Evolutionary conservation across 2,113 vertebrate genomes (phyloP), one percentile per base, ranked within the genome.

Genomic region (Corvus cornix): DNA sequence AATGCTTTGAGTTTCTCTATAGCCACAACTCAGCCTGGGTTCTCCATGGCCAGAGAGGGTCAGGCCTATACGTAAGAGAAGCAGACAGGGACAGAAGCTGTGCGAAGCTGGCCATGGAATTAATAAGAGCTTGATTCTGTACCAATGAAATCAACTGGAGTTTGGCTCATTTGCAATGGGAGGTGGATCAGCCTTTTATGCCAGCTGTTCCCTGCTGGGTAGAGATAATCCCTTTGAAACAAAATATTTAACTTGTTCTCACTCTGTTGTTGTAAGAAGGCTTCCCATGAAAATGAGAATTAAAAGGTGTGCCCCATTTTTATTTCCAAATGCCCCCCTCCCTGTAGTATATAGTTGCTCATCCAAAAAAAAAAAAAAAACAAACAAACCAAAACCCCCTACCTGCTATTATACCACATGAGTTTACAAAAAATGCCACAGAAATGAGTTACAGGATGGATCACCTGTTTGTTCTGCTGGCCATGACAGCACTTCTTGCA

Each of bases 241-340:
- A 93, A 90, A 96, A 96, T 95, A 95, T 92, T 96, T 95, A 93
- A 94, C 95, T 96, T 94, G 63, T 72, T 97, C 85, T 91, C 90
- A 94, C 90, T 92, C 59, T 84, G 90, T 72, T 95, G 75, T 88
- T 96, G 22, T 80, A 89, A 88, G 85, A 93, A 86, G 62, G 69
- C 83, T 92, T 93, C 69, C 60, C 64, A 51, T 82, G 80, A 87
- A 81, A 92, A 90, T 44, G 41, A 95, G 79, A 94, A 93, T 93
- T 80, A 86, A 90, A 93, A 96, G 95, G 83, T 92, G 85, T 53
- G 68, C 60, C 85, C 68, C 53, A 67, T 72, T 93, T 56, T 86
- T 81, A 82, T 55, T 87, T 44, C 66, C 49, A 92, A 75, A 85
- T 80, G 68, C 5, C 4, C 6, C 17, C 11, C 11, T 22, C 70